Evolutionary conservation across 1,140 invertebrate species (phyloP), one percentile per base, ranked within the genome.

Genomic region (Papilio polytes): DNA sequence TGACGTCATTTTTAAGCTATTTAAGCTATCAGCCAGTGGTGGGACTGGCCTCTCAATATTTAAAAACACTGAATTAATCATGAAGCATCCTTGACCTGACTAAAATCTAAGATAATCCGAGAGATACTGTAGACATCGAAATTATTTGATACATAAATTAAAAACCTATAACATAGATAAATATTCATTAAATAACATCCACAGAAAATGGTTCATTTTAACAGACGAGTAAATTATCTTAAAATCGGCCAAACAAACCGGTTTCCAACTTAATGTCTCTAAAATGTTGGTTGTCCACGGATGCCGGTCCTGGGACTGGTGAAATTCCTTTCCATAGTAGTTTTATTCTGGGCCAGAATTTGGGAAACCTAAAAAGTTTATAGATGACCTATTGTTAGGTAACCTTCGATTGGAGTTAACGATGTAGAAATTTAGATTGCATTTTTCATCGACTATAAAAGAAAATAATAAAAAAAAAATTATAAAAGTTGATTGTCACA

Each of bases 191-290:
- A 12, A 9, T 12, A 13, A 22, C 20, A 12, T 63, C 3, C 8
- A 63, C 48, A 36, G 44, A 78, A 81, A 59, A 77, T 48, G 12
- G 26, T 59, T 73, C 12, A 73, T 20, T 20, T 44, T 73, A 73
- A 80, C 78, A 76, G 77, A 74, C 82, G 74, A 80, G 36, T 66
- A 82, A 26, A 80, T 87, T 84, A 91, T 91, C 85, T 90, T 81
- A 89, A 89, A 91, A 89, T 88, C 86, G 84, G 83, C 84, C 83
- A 87, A 88, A 87, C 76, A 84, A 90, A 92, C 91, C 91, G 89
- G 90, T 92, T 87, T 80, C 81, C 51, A 70, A 88, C 87, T 89
- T 92, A 91, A 91, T 90, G 85, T 84, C 83, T 85, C 85, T 84
- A 87, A 92, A 91, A 89, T 81, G 84, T 79, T 79, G 81, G 73